Conservation (phyloP, 2,113 vertebrate species). For the Trachemys scripta region DNA sequence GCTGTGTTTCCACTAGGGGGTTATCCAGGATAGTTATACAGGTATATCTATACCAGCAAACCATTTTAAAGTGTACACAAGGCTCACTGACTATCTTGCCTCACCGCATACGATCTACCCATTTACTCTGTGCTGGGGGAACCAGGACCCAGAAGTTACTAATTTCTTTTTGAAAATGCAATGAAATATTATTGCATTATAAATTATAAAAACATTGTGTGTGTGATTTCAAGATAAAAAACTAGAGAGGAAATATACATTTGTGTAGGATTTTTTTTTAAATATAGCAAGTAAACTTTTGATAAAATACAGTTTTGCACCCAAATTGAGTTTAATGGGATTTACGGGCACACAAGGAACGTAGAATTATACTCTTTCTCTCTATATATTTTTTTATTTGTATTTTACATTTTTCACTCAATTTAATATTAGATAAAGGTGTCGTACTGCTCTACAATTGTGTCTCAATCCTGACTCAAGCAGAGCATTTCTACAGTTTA, state of each 20-base stretch:
- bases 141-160: background rate
- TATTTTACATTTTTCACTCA: background rate
- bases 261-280: background rate
- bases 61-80: background rate
- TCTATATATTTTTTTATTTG: background rate
- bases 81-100: background rate
- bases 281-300: background rate
- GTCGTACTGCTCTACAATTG: background rate
- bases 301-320: background rate
- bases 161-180: background rate
- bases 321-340: background rate
- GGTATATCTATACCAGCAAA: background rate
- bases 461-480: background rate
- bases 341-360: background rate
- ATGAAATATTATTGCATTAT: background rate
- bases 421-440: background rate
- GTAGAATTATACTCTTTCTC: background rate
- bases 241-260: background rate
- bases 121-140: background rate
- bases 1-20: background rate
- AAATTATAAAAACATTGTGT: background rate
- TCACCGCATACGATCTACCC: background rate
- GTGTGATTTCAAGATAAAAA: background rate
- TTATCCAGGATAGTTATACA: background rate
- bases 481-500: background rate